phyloP scores from a whole-genome alignment of 2,888 invertebrate genomes.

The Campoplex capitator region DNA sequence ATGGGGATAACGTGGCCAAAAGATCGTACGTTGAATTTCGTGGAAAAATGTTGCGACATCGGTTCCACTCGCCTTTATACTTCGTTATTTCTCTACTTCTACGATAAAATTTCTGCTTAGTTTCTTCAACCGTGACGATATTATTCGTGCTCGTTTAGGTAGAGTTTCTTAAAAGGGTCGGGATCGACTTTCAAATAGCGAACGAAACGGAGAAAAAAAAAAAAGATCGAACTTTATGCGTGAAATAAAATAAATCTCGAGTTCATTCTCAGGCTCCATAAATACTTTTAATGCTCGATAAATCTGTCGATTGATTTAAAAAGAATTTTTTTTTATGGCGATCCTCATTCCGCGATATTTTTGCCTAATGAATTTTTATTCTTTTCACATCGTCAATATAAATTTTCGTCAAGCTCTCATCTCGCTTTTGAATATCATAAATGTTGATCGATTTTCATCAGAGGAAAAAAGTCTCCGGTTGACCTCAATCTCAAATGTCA shows the following conservation, averaged over 20 bases:
- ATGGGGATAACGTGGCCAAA: slow-evolving; percentile 34
- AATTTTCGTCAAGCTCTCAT: neutral
- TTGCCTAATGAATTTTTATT: neutral
- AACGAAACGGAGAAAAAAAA: neutral
- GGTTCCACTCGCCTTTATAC: neutral
- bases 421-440: neutral
- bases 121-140: slow-evolving; percentile 14
- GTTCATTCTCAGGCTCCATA: neutral
- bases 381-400: neutral
- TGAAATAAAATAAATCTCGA: neutral
- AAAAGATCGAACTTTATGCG: neutral
- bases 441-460: neutral
- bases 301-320: neutral
- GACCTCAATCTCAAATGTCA: neutral
- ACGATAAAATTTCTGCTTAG: neutral
- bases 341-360: neutral
- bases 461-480: neutral
- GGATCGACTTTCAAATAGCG: neutral
- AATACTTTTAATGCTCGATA: slow-evolving; percentile 4
- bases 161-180: slow-evolving; percentile 39
- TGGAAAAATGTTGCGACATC: slow-evolving; percentile 53
- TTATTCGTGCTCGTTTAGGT: slow-evolving; percentile 12
- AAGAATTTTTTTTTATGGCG: neutral
- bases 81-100: slow-evolving; percentile 7
- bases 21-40: slow-evolving; percentile 29